phyloP scores from a whole-genome alignment of 2,888 invertebrate species.

The Pemphredon lugubris region DNA sequence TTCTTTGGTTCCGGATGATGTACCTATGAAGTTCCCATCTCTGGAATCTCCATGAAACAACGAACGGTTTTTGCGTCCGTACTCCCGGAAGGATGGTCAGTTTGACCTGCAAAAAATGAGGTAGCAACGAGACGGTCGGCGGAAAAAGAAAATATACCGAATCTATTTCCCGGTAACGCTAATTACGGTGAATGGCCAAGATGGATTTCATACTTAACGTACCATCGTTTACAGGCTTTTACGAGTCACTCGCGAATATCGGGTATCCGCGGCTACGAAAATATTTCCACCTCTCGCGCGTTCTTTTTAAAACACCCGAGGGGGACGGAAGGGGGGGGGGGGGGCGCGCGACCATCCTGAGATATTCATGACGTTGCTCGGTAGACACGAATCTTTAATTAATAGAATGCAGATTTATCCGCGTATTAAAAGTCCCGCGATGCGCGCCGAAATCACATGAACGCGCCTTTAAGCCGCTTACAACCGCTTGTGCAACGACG shows the following conservation, averaged over 20 bases:
- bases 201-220: too few relatives aligned
- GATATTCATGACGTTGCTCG: conserved; percentile 1
- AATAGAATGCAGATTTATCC: conserved; percentile 50
- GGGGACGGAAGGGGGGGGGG: too few relatives aligned
- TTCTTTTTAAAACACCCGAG: neutral
- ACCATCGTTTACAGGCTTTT: neutral
- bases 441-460: conserved; percentile 44
- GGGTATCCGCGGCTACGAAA: neutral
- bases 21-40: too few relatives aligned
- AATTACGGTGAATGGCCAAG: conserved; percentile 3
- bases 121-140: too few relatives aligned
- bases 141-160: too few relatives aligned
- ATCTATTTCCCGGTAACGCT: conserved; percentile 4
- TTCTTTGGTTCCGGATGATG: neutral
- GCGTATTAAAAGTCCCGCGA: conserved; percentile 42
- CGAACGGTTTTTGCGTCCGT: too few relatives aligned
- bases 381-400: conserved; percentile 37
- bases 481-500: conserved; percentile 44
- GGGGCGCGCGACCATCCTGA: neutral
- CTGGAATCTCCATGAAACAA: too few relatives aligned
- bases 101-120: too few relatives aligned
- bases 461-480: conserved; percentile 47
- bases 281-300: neutral
- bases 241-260: neutral
- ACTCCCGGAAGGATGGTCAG: too few relatives aligned